Conservation (phyloP, 1,140 invertebrate species). For the Magallana ariakensis region DNA sequence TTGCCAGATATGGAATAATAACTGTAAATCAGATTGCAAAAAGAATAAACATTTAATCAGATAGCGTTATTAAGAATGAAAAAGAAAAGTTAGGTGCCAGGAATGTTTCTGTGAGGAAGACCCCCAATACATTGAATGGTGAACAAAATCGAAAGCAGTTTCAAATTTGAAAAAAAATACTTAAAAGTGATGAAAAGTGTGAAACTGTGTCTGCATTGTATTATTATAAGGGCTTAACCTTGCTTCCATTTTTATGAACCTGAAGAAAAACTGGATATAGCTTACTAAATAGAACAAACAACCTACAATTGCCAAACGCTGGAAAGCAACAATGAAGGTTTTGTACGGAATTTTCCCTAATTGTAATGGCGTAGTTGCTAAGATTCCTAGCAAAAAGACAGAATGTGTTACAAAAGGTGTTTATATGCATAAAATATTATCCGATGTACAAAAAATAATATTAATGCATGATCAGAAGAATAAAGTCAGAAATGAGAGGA, state of each 20-base stretch:
- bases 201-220: background rate
- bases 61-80: too few relatives aligned
- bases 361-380: background rate
- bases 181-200: background rate
- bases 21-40: too few relatives aligned
- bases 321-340: background rate
- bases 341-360: background rate
- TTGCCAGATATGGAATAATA: too few relatives aligned
- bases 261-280: too few relatives aligned
- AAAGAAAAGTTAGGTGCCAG: too few relatives aligned
- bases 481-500: background rate
- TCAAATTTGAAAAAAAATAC: background rate
- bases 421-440: background rate
- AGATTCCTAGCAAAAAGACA: background rate
- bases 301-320: background rate
- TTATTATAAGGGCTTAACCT: background rate
- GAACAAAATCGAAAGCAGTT: background rate
- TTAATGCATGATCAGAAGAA: background rate
- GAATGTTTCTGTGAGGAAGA: too few relatives aligned
- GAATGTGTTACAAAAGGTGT: background rate
- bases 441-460: background rate
- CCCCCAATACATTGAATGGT: background rate
- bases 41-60: too few relatives aligned
- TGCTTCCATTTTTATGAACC: too few relatives aligned
- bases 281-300: background rate